phyloP scores from a whole-genome alignment of 2,888 invertebrate species.

The Meliscaeva auricollis region DNA sequence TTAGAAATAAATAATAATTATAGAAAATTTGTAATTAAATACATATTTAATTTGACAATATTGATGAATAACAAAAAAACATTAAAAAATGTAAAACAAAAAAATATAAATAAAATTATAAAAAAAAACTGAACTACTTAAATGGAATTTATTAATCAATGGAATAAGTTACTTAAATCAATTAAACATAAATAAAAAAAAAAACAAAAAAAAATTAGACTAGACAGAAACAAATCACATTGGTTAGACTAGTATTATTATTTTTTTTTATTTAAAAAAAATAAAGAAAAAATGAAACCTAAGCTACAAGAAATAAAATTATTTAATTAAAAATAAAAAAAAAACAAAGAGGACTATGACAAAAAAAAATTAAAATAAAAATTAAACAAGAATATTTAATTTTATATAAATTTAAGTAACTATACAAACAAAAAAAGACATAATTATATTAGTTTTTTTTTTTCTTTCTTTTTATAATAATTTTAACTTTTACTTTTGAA shows the following conservation, averaged over 20 bases:
- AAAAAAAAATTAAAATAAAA: constrained; percentile 42
- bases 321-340: neutral
- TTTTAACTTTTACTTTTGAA: constrained; percentile 42
- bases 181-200: constrained; percentile 51
- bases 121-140: constrained; percentile 65
- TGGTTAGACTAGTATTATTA: constrained; percentile 76
- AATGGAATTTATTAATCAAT: constrained; percentile 73
- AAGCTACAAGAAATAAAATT: constrained; percentile 34
- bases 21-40: constrained; percentile 69
- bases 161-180: constrained; percentile 73
- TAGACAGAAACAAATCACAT: constrained; percentile 72
- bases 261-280: constrained; percentile 72
- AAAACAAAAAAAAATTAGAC: constrained; percentile 51
- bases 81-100: constrained; percentile 32
- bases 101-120: constrained; percentile 51
- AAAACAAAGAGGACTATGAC: constrained; percentile 67
- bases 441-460: constrained; percentile 46
- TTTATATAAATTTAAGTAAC: constrained; percentile 72
- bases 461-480: constrained; percentile 34
- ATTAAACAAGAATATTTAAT: constrained; percentile 43
- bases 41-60: constrained; percentile 74
- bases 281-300: constrained; percentile 63
- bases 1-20: constrained; percentile 56
- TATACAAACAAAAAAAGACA: constrained; percentile 74
- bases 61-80: constrained; percentile 53